A percentile compares a stretch with the other conserved stretches of the same genome.
Evolutionary conservation across 2,888 invertebrate genomes (phyloP).

Genomic region (Drosophila neonasuta): DNA sequence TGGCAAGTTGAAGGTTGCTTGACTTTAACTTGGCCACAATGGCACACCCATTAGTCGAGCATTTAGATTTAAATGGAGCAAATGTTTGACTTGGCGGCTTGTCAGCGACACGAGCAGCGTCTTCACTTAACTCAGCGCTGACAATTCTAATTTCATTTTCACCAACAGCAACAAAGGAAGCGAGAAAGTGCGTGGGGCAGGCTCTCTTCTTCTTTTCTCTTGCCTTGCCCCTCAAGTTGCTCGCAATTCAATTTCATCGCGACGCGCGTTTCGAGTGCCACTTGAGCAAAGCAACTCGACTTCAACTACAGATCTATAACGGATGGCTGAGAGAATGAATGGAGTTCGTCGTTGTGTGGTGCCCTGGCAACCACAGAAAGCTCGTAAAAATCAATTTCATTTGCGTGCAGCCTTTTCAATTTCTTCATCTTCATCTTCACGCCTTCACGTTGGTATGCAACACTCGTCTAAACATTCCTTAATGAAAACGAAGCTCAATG

Average conservation of each 20-base stretch:
- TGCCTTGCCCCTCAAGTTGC: slow-evolving; percentile 38
- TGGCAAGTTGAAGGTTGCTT: slow-evolving; percentile 26
- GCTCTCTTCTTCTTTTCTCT: neutral
- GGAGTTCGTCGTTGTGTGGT: slow-evolving; percentile 5
- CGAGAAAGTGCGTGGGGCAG: slow-evolving; percentile 3
- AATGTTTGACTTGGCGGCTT: slow-evolving; percentile 55
- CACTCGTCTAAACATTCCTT: slow-evolving; percentile 34
- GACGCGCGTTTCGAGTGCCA: slow-evolving; percentile 56
- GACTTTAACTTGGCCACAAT: slow-evolving; percentile 64
- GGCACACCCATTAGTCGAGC: slow-evolving; percentile 50
- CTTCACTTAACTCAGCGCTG: slow-evolving; percentile 35
- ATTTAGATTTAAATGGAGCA: slow-evolving; percentile 61
- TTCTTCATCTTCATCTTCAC: slow-evolving; percentile 14
- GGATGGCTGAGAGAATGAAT: slow-evolving; percentile 4
- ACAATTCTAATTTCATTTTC: slow-evolving; percentile 73
- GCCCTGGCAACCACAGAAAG: slow-evolving; percentile 56
- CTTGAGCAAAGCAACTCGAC: slow-evolving; percentile 57
- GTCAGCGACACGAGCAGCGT: slow-evolving; percentile 56
- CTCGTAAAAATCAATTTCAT: slow-evolving; percentile 74
- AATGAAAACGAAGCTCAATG: slow-evolving; percentile 22
- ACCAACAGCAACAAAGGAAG: slow-evolving; percentile 44
- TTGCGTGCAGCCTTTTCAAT: slow-evolving; percentile 65
- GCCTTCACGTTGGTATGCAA: slow-evolving; percentile 65
- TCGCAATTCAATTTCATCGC: slow-evolving; percentile 72
- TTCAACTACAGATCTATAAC: slow-evolving; percentile 57